Base-by-base conservation (phyloP, 2,113 vertebrate genomes). In the Chlorodrepanis virens region DNA sequence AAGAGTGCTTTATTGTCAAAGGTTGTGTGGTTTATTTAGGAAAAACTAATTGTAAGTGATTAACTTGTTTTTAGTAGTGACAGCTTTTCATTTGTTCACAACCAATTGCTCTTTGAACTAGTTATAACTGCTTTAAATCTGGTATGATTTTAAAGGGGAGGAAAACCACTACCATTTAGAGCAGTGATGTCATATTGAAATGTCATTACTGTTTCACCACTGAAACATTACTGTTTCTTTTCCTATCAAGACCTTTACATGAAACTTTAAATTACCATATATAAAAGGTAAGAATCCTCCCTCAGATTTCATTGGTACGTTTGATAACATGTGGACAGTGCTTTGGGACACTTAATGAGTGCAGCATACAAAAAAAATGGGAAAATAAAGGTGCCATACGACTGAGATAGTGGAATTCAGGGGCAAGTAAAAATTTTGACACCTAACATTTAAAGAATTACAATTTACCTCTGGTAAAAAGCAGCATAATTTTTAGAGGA, bases 1-100 rank as follows among this genome's bases (percentile, higher is more conserved):
- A 97, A 98, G 97, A 98, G 96, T 97, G 96, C 96, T 97, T 98
- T 97, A 97, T 86, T 96, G 87, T 95, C 91, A 88, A 77, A 77
- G 79, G 27, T 82, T 81, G 19, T 87, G 29, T 92, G 25, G 20
- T 75, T 96, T 93, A 72, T 65, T 76, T 94, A 90, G 68, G 47
- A 93, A 89, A 91, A 74, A 35, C 5, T 57, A 68, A 56, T 21
- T 57, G 19, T 50, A 94, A 70, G 45, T 75, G 65, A 91, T 83
- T 79, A 79, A 39, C 12, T 83, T 57, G 45, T 45, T 94, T 87
- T 80, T 83, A 44, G 56, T 65, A 45, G 50, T 64, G 85, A 68
- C 19, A 75, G 71, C 24, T 57, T 75, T 64, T 94, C 21, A 88
- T 45, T 76, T 87, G 37, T 79, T 91, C 78, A 65, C 33, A 80